Base-by-base conservation (phyloP, 2,113 vertebrate genomes). In the Catharus fuscescens region DNA sequence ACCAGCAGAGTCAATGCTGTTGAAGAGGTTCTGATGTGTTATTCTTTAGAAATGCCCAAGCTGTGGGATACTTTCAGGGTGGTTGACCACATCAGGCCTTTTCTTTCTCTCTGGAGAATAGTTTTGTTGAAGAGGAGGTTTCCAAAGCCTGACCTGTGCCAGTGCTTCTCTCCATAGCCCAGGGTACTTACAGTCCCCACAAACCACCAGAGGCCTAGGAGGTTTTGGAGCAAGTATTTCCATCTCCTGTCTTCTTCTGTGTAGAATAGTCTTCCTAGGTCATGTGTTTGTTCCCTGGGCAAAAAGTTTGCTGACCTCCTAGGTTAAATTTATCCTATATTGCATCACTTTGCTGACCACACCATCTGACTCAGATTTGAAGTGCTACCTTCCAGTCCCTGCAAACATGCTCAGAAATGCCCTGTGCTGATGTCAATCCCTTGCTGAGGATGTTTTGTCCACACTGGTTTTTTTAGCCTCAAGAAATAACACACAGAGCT, bases 71-170 rank as follows among this genome's bases (percentile, higher is more conserved):
- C 73, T 64, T 86, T 52, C n/a, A 29, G 6, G 56, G 20, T 67
- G 12, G 50, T 91, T 71, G 88, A 93, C 23, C 25, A 3, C 20
- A 62, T 69, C 65, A 95, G 94, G 69, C 59, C 76, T n/a, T 93
- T 88, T 91, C 89, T 36, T 47, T 89, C 28, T 67, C 92, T 12
- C 91, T 96, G 60, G 93, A 90, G 70, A 85, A 61, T 18, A 92
- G 97, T n/a, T 97, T 90, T 69, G 97, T 98, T 87, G 98, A 98
- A 18, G 95, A 98, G 42, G 98, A 99, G 80, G 94, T 99, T 78
- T 99, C 62, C 90, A 95, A 82, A 98, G 97, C 80, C 96, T 99
- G 38, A 97, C 96, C 24, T 98, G 83, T 86, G 95, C 98, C 4
- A 96, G 97, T 36, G 87, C 20, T 72, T 95, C 95, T 28, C 86